Evolutionary conservation across 2,888 invertebrate species (phyloP), one percentile per base, ranked within the genome.

Genomic region (Zelleria hepariella): DNA sequence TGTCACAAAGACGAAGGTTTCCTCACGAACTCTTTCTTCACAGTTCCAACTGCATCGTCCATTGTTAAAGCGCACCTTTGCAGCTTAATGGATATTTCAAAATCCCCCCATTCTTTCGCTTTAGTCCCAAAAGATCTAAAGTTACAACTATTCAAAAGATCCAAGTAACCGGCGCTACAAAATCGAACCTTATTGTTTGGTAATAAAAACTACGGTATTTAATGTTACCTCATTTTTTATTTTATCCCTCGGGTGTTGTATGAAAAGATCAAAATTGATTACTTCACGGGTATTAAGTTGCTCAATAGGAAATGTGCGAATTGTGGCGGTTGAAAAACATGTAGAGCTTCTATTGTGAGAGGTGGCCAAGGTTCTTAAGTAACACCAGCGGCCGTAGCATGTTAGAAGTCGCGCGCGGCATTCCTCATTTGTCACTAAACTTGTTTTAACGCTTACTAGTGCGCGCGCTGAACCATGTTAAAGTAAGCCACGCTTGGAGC

Each of bases 271-370:
- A 20, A 53, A 58, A 47, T 52, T 58, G 59, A 58, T 57, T 25
- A 49, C 26, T 58, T 26, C 42, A 58, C 58, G 47, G 51, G 49
- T 58, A 65, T 68, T 66, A 65, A 62, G 62, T 68, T 69, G 66
- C 69, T 60, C 57, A 64, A 62, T 61, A 60, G 63, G n/a, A 59
- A 55, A 15, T 24, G 60, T 59, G 62, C 66, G 62, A 65, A 68
- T 62, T 64, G 8, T 59, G 51, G 51, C 62, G 2, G 32, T 15
- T 15, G 58, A 66, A 49, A 49, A 49, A 49, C 6, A 42, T 5
- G 20, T 18, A 10, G 10, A 32, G 32, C 32, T 10, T 32, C 8
- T 32, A 32, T 2, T 32, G 1, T 2, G 2, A 10, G 6, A 5
- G 2, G 2, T 5, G 10, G 5, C 32, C 5, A 32, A 8, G 1